Percentiles rank a stretch among this genome's conserved stretches.
Conservation (phyloP, 2,888 invertebrate genomes). For the Augochlorella aurata region DNA sequence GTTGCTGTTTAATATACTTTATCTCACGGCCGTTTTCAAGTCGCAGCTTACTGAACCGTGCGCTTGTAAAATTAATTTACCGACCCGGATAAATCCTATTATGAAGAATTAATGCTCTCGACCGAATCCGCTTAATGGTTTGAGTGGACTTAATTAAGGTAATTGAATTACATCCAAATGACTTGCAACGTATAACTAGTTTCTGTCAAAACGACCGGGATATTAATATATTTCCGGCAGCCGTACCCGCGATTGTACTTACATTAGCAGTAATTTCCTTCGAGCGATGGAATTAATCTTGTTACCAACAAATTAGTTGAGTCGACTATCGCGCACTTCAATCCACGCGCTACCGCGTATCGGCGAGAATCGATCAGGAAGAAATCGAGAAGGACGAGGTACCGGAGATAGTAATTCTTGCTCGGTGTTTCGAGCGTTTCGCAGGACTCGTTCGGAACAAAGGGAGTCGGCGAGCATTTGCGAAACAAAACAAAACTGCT, state of each 20-base stretch:
- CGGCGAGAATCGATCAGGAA: neutral
- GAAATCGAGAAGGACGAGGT: neutral
- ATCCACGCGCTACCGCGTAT: neutral
- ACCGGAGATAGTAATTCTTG: neutral
- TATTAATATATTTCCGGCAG: neutral
- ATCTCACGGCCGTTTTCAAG: neutral
- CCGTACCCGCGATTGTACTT: neutral
- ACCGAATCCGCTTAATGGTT: neutral
- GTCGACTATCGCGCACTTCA: neutral
- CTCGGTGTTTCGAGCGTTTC: neutral
- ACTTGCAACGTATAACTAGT: neutral
- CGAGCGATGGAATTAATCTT: neutral
- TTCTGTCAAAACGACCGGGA: neutral
- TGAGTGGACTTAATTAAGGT: neutral
- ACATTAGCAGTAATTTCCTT: neutral
- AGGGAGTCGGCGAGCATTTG: neutral
- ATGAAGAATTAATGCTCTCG: neutral
- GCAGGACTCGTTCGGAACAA: neutral
- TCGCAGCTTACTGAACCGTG: neutral
- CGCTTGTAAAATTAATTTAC: constrained; percentile 1
- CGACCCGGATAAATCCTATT: neutral
- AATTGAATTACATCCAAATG: neutral
- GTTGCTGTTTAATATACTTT: too few species aligned
- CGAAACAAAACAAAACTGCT: neutral
- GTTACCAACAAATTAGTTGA: neutral